Percentiles rank a stretch among this genome's conserved stretches.
These are phyloP conservation scores for Caprella mutica DNA, from an alignment of 2,888 invertebrate species.

Conservation along the genomic window DNA sequence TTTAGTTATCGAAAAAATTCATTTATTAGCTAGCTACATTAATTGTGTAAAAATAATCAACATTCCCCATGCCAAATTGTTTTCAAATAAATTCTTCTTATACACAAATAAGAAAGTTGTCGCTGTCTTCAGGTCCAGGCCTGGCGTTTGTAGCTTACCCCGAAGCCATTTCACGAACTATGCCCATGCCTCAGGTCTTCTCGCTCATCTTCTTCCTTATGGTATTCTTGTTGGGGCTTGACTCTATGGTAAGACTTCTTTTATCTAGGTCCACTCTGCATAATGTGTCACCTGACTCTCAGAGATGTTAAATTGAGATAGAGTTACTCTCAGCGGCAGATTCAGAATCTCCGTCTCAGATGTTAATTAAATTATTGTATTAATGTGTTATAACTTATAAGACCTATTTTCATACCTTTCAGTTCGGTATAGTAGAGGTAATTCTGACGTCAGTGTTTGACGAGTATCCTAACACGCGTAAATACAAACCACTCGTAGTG, in stretches of 20 bases:
- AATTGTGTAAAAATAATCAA: no score
- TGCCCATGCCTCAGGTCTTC: constrained; percentile 37
- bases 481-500: constrained; percentile 37
- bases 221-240: constrained; percentile 35
- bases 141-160: constrained; percentile 10
- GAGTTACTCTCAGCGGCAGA: no score
- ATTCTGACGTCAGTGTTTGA: constrained; percentile 58
- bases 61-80: no score
- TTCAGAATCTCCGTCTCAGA: no score
- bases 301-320: no score
- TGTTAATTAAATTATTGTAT: no score
- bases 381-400: not conserved
- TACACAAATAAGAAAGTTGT: no score
- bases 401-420: constrained; percentile 35
- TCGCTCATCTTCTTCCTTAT: constrained; percentile 37
- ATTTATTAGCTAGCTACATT: no score
- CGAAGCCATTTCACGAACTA: constrained; percentile 18
- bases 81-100: no score
- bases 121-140: constrained; percentile 1
- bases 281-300: no score
- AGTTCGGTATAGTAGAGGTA: constrained; percentile 61
- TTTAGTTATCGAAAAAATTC: no score
- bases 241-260: constrained; percentile 29
- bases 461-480: constrained; percentile 39
- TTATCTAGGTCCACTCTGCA: no score